Conservation (phyloP, 2,113 vertebrate species). For the Capreolus pygargus region DNA sequence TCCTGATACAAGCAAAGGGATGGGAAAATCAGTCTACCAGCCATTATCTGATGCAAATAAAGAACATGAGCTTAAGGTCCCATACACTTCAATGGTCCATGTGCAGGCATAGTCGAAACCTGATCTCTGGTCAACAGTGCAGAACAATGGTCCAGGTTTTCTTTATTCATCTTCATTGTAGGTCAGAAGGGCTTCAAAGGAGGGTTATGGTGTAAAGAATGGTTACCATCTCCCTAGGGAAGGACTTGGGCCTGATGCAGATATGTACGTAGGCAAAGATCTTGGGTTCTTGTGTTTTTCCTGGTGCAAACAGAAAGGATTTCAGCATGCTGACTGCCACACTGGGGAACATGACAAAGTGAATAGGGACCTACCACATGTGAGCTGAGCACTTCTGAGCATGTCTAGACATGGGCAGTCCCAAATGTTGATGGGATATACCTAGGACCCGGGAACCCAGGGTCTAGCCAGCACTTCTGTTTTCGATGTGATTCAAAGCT, state of each 20-base stretch:
- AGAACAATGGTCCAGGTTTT: not conserved
- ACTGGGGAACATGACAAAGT: constrained; percentile 83
- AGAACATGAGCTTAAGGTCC: constrained; percentile 4
- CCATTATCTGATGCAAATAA: constrained; percentile 43
- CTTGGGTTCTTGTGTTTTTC: constrained; percentile 76
- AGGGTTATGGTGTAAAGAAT: constrained; percentile 86
- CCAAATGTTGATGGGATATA: not conserved
- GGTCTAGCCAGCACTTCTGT: rapidly evolving
- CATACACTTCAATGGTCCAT: constrained; percentile 44
- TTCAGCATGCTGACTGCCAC: constrained; percentile 89
- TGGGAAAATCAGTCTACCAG: not conserved
- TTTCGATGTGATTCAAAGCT: not conserved
- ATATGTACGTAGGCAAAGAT: constrained; percentile 85
- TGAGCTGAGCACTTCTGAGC: constrained; percentile 67
- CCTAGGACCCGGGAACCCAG: rapidly evolving
- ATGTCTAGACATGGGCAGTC: not conserved
- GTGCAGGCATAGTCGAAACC: constrained; percentile 60
- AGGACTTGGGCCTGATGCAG: constrained; percentile 88
- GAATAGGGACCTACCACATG: constrained; percentile 83
- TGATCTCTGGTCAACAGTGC: rapidly evolving
- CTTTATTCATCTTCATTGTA: constrained; percentile 86
- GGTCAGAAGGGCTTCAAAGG: constrained; percentile 84
- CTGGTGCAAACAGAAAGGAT: constrained; percentile 73
- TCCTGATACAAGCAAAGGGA: not conserved
- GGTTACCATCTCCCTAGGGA: constrained; percentile 89